Evolutionary conservation across 2,113 vertebrate species (phyloP).

Genomic region (Paramormyrops kingsleyae): DNA sequence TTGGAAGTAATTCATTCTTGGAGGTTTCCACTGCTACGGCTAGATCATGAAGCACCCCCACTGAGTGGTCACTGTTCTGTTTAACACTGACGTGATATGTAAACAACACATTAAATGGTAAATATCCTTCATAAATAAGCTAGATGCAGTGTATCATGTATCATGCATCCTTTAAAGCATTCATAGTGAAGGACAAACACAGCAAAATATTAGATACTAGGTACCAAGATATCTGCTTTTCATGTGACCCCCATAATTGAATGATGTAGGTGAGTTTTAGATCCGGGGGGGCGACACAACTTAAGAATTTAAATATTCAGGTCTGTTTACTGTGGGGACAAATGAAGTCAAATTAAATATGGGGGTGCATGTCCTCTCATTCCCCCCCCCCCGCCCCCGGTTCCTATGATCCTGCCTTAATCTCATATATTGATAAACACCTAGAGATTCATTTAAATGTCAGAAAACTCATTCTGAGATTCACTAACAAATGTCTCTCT

Average conservation of each 20-base stretch:
- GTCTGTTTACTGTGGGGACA: neutral
- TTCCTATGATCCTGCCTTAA: neutral
- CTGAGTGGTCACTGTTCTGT: neutral
- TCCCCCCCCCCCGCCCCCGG: too few species aligned
- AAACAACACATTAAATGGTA: neutral
- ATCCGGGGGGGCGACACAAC: neutral
- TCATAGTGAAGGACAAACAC: neutral
- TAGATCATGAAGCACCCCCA: neutral
- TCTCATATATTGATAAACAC: neutral
- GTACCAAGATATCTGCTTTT: neutral
- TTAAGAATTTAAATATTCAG: neutral
- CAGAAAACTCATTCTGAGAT: neutral
- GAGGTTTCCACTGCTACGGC: neutral
- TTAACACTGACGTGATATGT: neutral
- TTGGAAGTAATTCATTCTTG: neutral
- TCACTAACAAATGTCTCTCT: neutral
- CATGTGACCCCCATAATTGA: neutral
- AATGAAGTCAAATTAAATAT: neutral
- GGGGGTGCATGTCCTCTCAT: neutral
- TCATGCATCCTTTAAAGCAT: neutral
- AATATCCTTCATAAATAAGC: neutral
- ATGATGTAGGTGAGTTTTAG: neutral
- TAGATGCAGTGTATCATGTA: neutral
- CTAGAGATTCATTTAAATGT: neutral
- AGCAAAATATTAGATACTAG: neutral